Conservation (phyloP, 2,888 invertebrate genomes). For the Latheticus oryzae region DNA sequence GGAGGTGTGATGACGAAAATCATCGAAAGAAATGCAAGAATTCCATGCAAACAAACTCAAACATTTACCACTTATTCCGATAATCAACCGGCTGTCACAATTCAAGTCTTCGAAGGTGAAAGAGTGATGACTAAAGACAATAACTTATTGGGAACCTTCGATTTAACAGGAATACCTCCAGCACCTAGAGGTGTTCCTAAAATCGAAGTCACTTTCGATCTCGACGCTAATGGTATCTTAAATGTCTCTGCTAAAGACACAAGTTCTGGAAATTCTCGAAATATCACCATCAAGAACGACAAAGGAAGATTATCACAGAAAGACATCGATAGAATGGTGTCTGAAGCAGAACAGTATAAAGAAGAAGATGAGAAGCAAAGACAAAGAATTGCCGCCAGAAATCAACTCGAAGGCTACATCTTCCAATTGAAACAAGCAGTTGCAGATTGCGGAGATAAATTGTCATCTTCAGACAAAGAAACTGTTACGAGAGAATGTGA, state of each 20-base stretch:
- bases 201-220: slow-evolving; percentile 78
- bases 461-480: slow-evolving; percentile 74
- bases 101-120: slow-evolving; percentile 77
- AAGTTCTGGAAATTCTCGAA: slow-evolving; percentile 74
- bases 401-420: slow-evolving; percentile 77
- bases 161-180: slow-evolving; percentile 77
- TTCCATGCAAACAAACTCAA: slow-evolving; percentile 70
- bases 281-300: slow-evolving; percentile 85
- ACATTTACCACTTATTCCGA: slow-evolving; percentile 77
- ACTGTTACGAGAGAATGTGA: slow-evolving; percentile 68
- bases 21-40: slow-evolving; percentile 70
- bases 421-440: slow-evolving; percentile 77
- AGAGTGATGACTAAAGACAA: slow-evolving; percentile 86
- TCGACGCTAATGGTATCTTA: slow-evolving; percentile 80
- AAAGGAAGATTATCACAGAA: slow-evolving; percentile 83
- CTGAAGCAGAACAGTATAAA: slow-evolving; percentile 79
- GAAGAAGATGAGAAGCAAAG: slow-evolving; percentile 78
- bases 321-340: slow-evolving; percentile 84
- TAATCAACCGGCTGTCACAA: slow-evolving; percentile 73
- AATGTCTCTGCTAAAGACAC: slow-evolving; percentile 70
- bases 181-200: slow-evolving; percentile 77
- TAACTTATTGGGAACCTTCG: slow-evolving; percentile 75
- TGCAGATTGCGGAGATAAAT: slow-evolving; percentile 72
- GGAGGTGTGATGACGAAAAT: slow-evolving; percentile 82
- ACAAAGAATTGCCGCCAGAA: slow-evolving; percentile 75